Conservation (phyloP, 2,888 invertebrate species). For the Arge pagana region DNA sequence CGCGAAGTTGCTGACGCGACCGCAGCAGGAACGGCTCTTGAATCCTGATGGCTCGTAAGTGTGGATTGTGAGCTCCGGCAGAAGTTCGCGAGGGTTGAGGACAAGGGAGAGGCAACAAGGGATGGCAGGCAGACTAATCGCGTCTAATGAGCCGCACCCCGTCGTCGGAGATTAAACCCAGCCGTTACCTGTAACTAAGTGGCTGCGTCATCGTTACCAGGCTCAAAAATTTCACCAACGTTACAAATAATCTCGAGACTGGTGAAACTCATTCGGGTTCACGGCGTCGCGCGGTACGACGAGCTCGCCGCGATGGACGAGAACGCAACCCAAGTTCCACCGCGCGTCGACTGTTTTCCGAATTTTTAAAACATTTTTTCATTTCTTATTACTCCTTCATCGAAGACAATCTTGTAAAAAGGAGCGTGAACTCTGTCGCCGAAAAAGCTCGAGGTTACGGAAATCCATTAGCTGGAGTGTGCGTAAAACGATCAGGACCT, state of each 20-base stretch:
- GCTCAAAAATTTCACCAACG: conserved; percentile 24
- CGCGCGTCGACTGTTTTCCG: too few relatives aligned
- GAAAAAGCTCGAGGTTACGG: too few relatives aligned
- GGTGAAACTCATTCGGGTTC: conserved; percentile 8
- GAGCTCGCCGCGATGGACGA: too few relatives aligned
- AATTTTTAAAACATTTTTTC: too few relatives aligned
- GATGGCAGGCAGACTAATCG: conserved; percentile 45
- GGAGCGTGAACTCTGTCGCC: too few relatives aligned
- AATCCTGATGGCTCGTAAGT: conserved; percentile 39
- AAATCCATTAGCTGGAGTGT: too few relatives aligned
- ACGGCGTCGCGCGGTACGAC: not conserved
- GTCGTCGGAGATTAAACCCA: conserved; percentile 43
- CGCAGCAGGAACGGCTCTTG: conserved; percentile 32
- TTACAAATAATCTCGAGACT: conserved; percentile 14
- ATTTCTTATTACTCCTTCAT: too few relatives aligned
- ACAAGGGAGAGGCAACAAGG: conserved; percentile 30
- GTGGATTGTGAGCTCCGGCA: conserved; percentile 3
- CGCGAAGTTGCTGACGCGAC: conserved; percentile 44
- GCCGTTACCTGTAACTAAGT: conserved; percentile 27
- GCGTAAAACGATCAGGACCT: too few relatives aligned
- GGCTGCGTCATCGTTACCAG: conserved; percentile 24
- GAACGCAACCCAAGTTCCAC: too few relatives aligned
- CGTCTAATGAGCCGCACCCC: conserved; percentile 47
- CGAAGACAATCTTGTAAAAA: too few relatives aligned
- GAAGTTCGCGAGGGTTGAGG: conserved; percentile 18